A percentile compares a stretch with the other conserved stretches of the same genome.
These are phyloP conservation scores for Anabacerthia variegaticeps DNA, from an alignment of 2,797 vertebrate species.

Conservation along the genomic window DNA sequence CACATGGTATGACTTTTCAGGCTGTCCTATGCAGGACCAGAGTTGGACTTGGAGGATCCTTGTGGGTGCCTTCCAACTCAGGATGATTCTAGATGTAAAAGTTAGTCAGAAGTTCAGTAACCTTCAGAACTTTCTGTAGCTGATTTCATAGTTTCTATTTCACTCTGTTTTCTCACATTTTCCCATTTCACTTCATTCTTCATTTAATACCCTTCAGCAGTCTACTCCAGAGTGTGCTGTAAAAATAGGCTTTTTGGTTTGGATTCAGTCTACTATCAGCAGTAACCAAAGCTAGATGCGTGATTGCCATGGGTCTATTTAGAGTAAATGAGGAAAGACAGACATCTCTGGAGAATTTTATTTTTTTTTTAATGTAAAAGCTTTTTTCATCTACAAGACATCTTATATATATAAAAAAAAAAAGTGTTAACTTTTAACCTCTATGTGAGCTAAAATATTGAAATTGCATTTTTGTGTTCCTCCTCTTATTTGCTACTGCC, in stretches of 20 bases:
- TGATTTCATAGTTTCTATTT: not conserved
- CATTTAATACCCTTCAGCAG: not conserved
- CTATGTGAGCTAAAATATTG: not conserved
- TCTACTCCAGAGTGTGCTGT: not conserved
- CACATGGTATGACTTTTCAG: not conserved
- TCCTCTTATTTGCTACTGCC: not conserved
- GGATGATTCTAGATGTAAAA: not conserved
- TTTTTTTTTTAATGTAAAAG: not conserved
- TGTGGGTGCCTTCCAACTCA: not conserved
- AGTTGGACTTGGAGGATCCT: rapidly evolving
- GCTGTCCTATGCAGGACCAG: not conserved
- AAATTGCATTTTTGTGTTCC: not conserved
- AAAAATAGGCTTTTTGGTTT: not conserved
- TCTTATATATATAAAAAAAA: not conserved
- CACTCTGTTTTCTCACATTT: not conserved
- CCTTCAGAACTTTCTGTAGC: not conserved
- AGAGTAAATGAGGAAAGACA: not conserved
- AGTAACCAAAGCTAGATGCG: not conserved
- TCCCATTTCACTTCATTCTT: not conserved
- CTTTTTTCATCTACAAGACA: not conserved
- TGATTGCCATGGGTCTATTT: not conserved
- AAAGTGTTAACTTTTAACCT: not conserved
- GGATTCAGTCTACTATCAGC: not conserved
- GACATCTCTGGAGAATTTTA: not conserved
- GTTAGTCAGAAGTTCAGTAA: not conserved